These are phyloP conservation scores for Hybognathus amarus DNA, from an alignment of 2,797 vertebrate species.

Conservation along the genomic window DNA sequence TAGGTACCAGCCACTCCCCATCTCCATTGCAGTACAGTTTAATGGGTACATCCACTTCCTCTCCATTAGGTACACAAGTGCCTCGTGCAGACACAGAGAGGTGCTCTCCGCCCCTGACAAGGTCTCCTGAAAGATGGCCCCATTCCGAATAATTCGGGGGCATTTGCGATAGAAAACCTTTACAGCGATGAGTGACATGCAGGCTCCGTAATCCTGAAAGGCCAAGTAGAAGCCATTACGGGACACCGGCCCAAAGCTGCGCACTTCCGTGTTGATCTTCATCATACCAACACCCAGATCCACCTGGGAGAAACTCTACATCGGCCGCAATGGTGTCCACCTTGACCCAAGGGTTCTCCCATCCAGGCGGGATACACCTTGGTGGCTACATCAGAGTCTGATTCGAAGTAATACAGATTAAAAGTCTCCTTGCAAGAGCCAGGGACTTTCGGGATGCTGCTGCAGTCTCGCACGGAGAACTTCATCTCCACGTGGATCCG, in stretches of 20 bases:
- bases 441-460: constrained; percentile 93
- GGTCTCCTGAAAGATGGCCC: constrained; percentile 90
- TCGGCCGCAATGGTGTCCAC: constrained; percentile 96
- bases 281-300: constrained; percentile 93
- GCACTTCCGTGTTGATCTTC: constrained; percentile 96
- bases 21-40: constrained; percentile 96
- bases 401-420: constrained; percentile 94
- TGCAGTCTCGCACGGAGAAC: constrained; percentile 94
- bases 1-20: constrained; percentile 96
- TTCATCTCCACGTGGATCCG: constrained; percentile 98
- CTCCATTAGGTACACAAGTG: constrained; percentile 87
- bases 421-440: constrained; percentile 99
- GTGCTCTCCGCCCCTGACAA: constrained; percentile 95
- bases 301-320: constrained; percentile 96
- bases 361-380: constrained; percentile 90
- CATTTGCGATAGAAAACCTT: constrained; percentile 95
- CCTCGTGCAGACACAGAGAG: constrained; percentile 92
- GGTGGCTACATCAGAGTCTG: constrained; percentile 86
- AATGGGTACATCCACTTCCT: constrained; percentile 96
- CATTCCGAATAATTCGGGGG: constrained; percentile 85
- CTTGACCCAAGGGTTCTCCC: constrained; percentile 98
- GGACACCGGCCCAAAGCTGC: constrained; percentile 94
- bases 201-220: constrained; percentile 96
- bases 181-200: constrained; percentile 95
- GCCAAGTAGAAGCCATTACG: constrained; percentile 92